A percentile compares a stretch with the other conserved stretches of the same genome.
These are phyloP conservation scores for Apaloderma vittatum DNA, from an alignment of 2,113 vertebrate species.

Conservation along the genomic window DNA sequence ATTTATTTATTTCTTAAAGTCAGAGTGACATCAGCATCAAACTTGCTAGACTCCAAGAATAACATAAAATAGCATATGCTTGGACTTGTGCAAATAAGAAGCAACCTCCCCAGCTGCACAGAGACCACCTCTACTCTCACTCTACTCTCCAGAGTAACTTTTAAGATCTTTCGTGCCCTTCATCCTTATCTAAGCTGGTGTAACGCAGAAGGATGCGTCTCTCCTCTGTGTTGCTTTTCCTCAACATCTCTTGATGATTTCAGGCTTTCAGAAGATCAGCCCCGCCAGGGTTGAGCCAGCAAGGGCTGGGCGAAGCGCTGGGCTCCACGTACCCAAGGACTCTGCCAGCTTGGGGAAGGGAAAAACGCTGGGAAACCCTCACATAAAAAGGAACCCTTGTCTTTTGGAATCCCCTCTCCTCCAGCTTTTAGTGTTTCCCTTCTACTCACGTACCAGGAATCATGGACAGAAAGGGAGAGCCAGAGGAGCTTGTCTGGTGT, in stretches of 20 bases:
- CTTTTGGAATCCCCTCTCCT: background rate
- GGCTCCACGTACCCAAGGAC: background rate
- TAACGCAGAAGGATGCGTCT: rapidly evolving
- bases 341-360: background rate
- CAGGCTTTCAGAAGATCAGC: background rate
- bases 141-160: background rate
- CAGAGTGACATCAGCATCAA: background rate
- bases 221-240: background rate
- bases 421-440: background rate
- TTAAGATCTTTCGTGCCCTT: background rate
- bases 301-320: rapidly evolving
- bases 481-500: background rate
- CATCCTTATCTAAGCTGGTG: rapidly evolving
- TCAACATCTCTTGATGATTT: background rate
- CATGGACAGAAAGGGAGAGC: background rate
- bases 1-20: conserved; percentile 3
- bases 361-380: background rate
- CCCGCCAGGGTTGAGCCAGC: background rate
- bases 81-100: background rate
- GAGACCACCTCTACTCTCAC: background rate
- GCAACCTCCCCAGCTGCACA: background rate
- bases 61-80: background rate
- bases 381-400: background rate
- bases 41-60: background rate
- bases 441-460: background rate